Conservation (phyloP, 2,113 vertebrate genomes). For the Onychostoma macrolepis region DNA sequence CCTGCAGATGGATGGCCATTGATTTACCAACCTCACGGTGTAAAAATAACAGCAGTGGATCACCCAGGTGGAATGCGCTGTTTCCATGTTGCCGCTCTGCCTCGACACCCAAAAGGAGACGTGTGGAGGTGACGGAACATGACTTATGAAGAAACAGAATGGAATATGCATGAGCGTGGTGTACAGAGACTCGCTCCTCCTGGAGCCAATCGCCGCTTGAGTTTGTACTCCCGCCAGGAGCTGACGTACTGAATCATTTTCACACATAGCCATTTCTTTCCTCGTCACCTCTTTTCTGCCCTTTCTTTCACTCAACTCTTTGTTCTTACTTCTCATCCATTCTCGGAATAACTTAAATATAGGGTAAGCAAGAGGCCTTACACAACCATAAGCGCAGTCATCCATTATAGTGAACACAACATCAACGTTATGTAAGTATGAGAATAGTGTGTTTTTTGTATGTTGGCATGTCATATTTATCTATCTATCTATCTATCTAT, state of each 20-base stretch:
- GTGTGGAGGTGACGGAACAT: conserved; percentile 40
- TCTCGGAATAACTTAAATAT: conserved; percentile 20
- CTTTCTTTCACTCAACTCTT: not conserved
- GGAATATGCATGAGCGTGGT: conserved; percentile 50
- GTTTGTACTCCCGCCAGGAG: conserved; percentile 37
- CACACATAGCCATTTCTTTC: conserved; percentile 27
- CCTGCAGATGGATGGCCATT: conserved; percentile 57
- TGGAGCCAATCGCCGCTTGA: conserved; percentile 24
- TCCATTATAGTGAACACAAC: not conserved
- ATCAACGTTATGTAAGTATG: not conserved
- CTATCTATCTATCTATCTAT: not conserved
- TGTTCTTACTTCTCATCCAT: conserved; percentile 37
- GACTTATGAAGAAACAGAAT: conserved; percentile 59
- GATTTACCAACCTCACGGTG: conserved; percentile 73
- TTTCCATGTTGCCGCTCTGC: not conserved
- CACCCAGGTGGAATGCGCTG: conserved; percentile 54
- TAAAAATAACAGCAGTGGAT: conserved; percentile 72
- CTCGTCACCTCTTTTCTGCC: not conserved
- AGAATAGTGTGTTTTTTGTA: not conserved
- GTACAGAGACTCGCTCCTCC: conserved; percentile 29
- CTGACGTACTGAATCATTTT: conserved; percentile 44
- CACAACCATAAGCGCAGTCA: not conserved
- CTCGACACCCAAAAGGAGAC: conserved; percentile 37
- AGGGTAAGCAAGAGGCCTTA: conserved; percentile 3
- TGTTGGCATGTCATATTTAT: too few relatives aligned